Base-by-base conservation (phyloP, 2,888 invertebrate genomes). In the Drosophila mettleri region DNA sequence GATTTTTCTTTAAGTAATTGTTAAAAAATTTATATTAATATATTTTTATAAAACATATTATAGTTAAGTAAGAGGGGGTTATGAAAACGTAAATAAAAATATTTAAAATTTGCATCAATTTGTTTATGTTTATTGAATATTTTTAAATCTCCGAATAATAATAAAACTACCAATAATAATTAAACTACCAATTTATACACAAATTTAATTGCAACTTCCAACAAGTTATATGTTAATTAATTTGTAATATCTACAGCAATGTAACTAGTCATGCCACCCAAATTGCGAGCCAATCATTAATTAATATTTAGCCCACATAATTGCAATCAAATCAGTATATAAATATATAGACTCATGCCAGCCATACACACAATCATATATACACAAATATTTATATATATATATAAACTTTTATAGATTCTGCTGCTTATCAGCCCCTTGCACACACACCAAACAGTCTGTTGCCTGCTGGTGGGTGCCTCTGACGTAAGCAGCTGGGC, bases 401-500 rank as follows among this genome's bases (percentile, higher is more conserved):
- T 12, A 34, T 55, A 31, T 18, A 65, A 66, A 64, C n/a, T 63
- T 67, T 63, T 74, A 66, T 79, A 71, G 76, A 69, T 69, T 80
- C 65, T 64, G 53, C 53, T 54, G 55, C 85, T 88, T 82, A 88
- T 86, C 81, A 86, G 65, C 41, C 43, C 41, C 43, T n/a, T 9
- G 18, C 52, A 52, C 52, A 62, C 74, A 74, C 62, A 61, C 49
- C 63, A 51, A 45, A 63, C 27, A 29, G 33, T 39, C 58, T 36
- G 75, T 46, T 41, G 58, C 14, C 49, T 45, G 27, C 27, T 27
- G 52, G 36, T 59, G 58, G 62, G 39, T 41, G 69, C 66, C 64
- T 68, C 63, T 83, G 82, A 83, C 82, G 88, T 85, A 69, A 82
- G 87, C 89, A 69, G n/a, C 14, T 46, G 18, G 58, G 64, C 36